These are phyloP conservation scores for Hycleus cichorii DNA, from an alignment of 1,140 invertebrate species.

Conservation along the genomic window DNA sequence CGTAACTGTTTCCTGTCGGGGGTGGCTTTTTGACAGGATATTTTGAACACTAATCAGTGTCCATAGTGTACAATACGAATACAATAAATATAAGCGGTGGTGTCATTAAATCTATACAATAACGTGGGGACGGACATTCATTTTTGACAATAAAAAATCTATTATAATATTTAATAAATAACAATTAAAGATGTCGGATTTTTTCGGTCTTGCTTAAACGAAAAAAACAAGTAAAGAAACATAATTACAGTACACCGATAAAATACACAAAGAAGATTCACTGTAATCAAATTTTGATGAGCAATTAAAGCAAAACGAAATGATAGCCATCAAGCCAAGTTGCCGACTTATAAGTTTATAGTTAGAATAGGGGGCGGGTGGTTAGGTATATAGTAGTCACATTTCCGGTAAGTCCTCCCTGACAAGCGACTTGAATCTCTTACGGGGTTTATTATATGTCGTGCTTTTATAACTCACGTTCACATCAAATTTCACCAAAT, in stretches of 20 bases:
- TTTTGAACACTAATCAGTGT: slow-evolving; percentile 38
- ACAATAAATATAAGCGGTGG: slow-evolving; percentile 6
- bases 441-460: neutral
- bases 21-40: slow-evolving; percentile 35
- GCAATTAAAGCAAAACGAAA: slow-evolving; percentile 39
- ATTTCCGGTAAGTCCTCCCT: neutral
- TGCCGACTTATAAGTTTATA: slow-evolving; percentile 35
- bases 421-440: neutral
- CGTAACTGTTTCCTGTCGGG: slow-evolving; percentile 28
- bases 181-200: no score
- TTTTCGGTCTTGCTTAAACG: no score
- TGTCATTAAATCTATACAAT: slow-evolving; percentile 9
- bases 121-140: no score
- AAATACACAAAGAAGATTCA: slow-evolving; percentile 8
- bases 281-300: slow-evolving; percentile 38
- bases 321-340: slow-evolving; percentile 33
- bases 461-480: neutral
- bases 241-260: no score
- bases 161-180: no score
- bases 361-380: slow-evolving; percentile 17
- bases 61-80: slow-evolving; percentile 10
- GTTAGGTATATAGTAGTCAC: neutral
- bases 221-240: no score
- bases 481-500: slow-evolving; percentile 7
- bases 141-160: no score